A percentile compares a stretch with the other conserved stretches of the same genome.
Conservation (phyloP, 92 coral and sea anemone genomes). For the Blastomussa wellsi region DNA sequence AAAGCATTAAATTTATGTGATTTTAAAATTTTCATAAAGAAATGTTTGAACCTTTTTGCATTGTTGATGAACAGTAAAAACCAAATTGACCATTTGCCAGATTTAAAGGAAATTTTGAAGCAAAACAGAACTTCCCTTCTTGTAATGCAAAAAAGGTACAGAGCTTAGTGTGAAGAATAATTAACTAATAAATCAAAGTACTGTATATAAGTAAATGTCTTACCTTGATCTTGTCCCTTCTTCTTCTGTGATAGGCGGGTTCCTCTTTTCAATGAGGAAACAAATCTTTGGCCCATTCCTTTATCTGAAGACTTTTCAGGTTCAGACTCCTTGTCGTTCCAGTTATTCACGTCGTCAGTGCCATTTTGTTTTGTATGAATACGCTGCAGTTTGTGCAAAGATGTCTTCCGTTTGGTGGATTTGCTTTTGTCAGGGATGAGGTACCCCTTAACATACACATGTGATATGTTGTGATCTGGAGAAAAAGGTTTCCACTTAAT, state of each 20-base stretch:
- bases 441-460: constrained; percentile 83
- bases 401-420: constrained; percentile 81
- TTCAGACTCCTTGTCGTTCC: constrained; percentile 51
- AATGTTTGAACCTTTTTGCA: too few relatives aligned
- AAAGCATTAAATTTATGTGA: too few relatives aligned
- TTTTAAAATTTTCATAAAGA: too few relatives aligned
- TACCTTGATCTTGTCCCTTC: constrained; percentile 74
- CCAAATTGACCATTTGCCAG: too few relatives aligned
- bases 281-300: constrained; percentile 60
- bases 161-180: background rate
- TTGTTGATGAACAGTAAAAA: too few relatives aligned
- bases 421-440: constrained; percentile 79
- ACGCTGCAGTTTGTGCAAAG: constrained; percentile 58
- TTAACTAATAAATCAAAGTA: background rate
- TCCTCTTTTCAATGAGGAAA: constrained; percentile 72
- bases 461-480: constrained; percentile 77
- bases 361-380: constrained; percentile 27
- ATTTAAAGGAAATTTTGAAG: too few relatives aligned
- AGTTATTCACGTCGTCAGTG: constrained; percentile 61
- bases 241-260: constrained; percentile 65
- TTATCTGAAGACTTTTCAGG: constrained; percentile 34
- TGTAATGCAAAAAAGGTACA: background rate
- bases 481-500: background rate
- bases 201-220: too few relatives aligned
- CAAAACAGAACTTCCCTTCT: background rate